These are phyloP conservation scores for Spilosoma lubricipeda DNA, from an alignment of 2,888 invertebrate species.

Conservation along the genomic window DNA sequence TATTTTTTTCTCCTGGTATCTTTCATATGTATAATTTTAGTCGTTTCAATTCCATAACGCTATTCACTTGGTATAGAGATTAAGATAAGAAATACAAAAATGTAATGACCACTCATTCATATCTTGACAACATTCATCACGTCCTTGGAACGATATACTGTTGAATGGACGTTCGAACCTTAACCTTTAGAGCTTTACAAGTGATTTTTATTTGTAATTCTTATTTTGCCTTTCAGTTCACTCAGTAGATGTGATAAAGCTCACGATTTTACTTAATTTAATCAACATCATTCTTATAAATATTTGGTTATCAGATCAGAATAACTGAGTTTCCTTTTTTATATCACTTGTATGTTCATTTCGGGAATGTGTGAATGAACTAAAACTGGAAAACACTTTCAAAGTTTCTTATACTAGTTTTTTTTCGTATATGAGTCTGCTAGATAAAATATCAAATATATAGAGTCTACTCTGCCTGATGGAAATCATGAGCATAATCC, in stretches of 20 bases:
- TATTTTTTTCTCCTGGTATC: neutral
- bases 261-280: neutral
- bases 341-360: too few relatives aligned
- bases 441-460: too few relatives aligned
- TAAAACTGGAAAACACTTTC: too few relatives aligned
- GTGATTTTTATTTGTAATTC: neutral
- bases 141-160: conserved; percentile 1
- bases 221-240: neutral
- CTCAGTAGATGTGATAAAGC: neutral
- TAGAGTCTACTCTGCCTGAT: too few relatives aligned
- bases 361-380: too few relatives aligned
- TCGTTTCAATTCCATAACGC: neutral
- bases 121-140: neutral
- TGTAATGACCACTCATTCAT: neutral
- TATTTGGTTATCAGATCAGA: neutral
- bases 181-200: neutral
- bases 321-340: too few relatives aligned
- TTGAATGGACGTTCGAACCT: neutral
- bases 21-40: neutral
- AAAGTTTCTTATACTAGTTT: too few relatives aligned
- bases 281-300: neutral
- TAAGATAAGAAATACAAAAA: neutral
- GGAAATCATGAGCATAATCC: too few relatives aligned
- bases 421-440: too few relatives aligned
- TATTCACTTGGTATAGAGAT: neutral